Evolutionary conservation across 2,113 vertebrate species (phyloP), one percentile per base, ranked within the genome.

Genomic region (Tyrannus savana): DNA sequence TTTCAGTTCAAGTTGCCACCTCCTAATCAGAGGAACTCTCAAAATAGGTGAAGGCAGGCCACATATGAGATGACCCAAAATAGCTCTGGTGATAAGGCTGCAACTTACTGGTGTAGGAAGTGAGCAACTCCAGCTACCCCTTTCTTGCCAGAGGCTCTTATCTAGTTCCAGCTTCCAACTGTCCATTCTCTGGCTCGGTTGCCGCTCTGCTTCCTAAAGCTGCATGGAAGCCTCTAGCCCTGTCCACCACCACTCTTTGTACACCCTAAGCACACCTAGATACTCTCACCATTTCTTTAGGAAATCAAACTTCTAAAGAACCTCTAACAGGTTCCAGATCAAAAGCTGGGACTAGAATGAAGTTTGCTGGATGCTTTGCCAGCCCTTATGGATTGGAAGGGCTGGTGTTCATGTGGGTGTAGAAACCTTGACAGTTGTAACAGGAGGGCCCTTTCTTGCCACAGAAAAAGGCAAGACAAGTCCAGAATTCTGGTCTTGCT

Each of bases 371-470:
- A 84, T 74, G 39, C 31, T 82, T 37, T 75, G 37, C 14, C 23
- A 87, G 49, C 44, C 49, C 35, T 60, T 41, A 49, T 41, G 12
- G 18, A 10, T 6, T 63, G 31, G 46, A 90, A 23, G 4, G 12
- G 33, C 33, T 72, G 7, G 35, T 27, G 10, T 42, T 11, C 14
- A 19, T 0, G 1, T 5, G 9, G 4, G 7, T 25, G 4, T 30
- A 58, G 28, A 86, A 77, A 62, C 8, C 22, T 9, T 10, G 3
- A n/a, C 14, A 14, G 9, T 1, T 90, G 1, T 30, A 60, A 56
- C 7, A 60, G 31, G 24, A 94, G 75, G 37, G 50, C 7, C 22
- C 5, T 49, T 82, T 74, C 46, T 7, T 21, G 31, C 19, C 46
- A 76, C 18, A 55, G 63, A 71, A 74, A 66, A 30, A 41, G 18